These are phyloP conservation scores for Epicampocera succincta DNA, from an alignment of 2,888 invertebrate species.

Conservation along the genomic window DNA sequence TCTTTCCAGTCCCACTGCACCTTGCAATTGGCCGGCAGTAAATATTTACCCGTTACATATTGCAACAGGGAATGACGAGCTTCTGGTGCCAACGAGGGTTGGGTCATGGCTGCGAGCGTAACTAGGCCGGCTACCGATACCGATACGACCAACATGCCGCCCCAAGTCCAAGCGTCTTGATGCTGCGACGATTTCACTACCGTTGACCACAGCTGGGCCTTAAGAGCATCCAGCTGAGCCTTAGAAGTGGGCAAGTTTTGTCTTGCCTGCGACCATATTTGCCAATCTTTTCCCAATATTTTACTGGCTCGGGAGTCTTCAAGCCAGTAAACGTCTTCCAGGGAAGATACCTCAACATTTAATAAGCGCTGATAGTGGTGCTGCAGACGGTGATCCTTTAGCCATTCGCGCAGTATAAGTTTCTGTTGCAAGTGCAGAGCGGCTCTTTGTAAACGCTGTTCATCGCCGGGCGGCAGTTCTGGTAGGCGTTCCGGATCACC, in stretches of 20 bases:
- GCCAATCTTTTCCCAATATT: conserved; percentile 90
- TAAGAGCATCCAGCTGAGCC: conserved; percentile 88
- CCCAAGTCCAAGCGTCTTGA: conserved; percentile 95
- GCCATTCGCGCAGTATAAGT: conserved; percentile 92
- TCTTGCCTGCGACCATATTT: conserved; percentile 89
- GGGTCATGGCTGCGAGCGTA: conserved; percentile 94
- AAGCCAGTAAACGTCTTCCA: conserved; percentile 95
- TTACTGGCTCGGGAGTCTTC: conserved; percentile 90
- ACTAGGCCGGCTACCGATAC: conserved; percentile 94
- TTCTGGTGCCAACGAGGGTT: conserved; percentile 93
- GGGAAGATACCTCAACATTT: conserved; percentile 90
- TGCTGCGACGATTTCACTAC: conserved; percentile 93
- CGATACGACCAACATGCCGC: conserved; percentile 95
- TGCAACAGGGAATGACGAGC: conserved; percentile 94
- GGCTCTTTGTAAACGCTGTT: conserved; percentile 90
- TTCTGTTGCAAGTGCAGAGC: conserved; percentile 91
- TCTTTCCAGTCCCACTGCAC: conserved; percentile 94
- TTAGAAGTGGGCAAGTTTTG: conserved; percentile 92
- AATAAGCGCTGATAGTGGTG: conserved; percentile 88
- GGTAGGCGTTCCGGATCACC: conserved; percentile 89
- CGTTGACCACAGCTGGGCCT: conserved; percentile 92
- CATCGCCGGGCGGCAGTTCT: conserved; percentile 91
- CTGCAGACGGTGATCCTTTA: conserved; percentile 88
- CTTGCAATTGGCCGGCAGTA: conserved; percentile 92
- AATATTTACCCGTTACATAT: conserved; percentile 95